These are phyloP conservation scores for Cephus nigrinus DNA, from an alignment of 2,888 invertebrate genomes.

Conservation along the genomic window DNA sequence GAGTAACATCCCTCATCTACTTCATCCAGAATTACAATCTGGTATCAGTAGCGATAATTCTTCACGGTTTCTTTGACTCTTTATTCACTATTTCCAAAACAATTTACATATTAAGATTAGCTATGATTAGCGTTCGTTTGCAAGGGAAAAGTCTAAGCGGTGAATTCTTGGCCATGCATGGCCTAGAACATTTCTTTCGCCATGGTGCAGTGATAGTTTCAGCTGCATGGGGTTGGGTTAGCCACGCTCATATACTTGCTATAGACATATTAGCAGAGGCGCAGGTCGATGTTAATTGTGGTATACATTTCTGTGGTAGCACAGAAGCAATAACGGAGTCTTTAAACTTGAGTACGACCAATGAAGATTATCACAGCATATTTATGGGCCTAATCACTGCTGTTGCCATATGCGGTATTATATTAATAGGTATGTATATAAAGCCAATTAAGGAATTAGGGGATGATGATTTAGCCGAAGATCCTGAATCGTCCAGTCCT, in stretches of 20 bases:
- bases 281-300: no score
- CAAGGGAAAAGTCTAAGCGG: slow-evolving; percentile 16
- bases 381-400: slow-evolving; percentile 21
- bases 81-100: slow-evolving; percentile 21
- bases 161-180: slow-evolving; percentile 16
- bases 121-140: slow-evolving; percentile 22
- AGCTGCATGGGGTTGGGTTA: slow-evolving; percentile 18
- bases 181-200: slow-evolving; percentile 20
- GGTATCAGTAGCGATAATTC: slow-evolving; percentile 16
- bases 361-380: slow-evolving; percentile 20
- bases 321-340: no score
- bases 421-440: slow-evolving; percentile 28
- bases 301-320: no score
- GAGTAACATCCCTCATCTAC: slow-evolving; percentile 22
- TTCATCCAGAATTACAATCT: slow-evolving; percentile 13
- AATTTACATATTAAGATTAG: slow-evolving; percentile 20
- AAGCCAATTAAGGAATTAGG: slow-evolving; percentile 23
- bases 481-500: slow-evolving; percentile 18
- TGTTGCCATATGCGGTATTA: slow-evolving; percentile 24
- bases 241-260: not conserved
- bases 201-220: slow-evolving; percentile 17
- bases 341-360: no score
- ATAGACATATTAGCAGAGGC: no score
- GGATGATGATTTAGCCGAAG: slow-evolving; percentile 10
- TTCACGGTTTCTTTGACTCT: slow-evolving; percentile 21